Evolutionary conservation across 35 echinoderm and acorn worm species (phyloP).

Genomic region (Ptychodera flava): DNA sequence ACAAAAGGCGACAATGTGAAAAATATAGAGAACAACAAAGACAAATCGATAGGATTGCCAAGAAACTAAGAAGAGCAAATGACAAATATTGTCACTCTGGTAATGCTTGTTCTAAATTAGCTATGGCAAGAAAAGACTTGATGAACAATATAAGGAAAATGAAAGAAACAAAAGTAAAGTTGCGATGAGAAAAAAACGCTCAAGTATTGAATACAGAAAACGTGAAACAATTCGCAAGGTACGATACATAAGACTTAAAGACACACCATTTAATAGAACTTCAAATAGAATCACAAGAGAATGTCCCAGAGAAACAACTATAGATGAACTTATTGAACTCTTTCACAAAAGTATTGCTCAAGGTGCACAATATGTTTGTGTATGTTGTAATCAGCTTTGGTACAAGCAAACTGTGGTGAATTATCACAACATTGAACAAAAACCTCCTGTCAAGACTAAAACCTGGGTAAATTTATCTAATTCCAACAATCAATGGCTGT

Average conservation of each 20-base stretch:
- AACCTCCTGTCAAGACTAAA: not conserved
- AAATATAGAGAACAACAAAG: not conserved
- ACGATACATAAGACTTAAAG: no score
- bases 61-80: not conserved
- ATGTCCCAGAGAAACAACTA: not conserved
- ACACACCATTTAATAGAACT: not conserved
- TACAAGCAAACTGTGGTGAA: slow-evolving; percentile 19
- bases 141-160: not conserved
- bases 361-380: slow-evolving; percentile 30
- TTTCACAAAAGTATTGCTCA: slow-evolving; percentile 16
- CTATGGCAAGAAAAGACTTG: not conserved
- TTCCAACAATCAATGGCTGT: slow-evolving; percentile 7
- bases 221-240: no score
- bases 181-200: slow-evolving; percentile 14
- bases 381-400: slow-evolving; percentile 39
- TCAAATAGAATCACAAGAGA: slow-evolving; percentile 1
- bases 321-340: not conserved
- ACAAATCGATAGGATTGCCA: not conserved
- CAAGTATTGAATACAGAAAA: not conserved
- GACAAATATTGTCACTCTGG: not conserved
- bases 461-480: not conserved
- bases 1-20: not conserved
- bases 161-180: not conserved
- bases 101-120: not conserved
- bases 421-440: not conserved